Base-by-base conservation (phyloP, 2,113 vertebrate species). In the Struthio camelus region DNA sequence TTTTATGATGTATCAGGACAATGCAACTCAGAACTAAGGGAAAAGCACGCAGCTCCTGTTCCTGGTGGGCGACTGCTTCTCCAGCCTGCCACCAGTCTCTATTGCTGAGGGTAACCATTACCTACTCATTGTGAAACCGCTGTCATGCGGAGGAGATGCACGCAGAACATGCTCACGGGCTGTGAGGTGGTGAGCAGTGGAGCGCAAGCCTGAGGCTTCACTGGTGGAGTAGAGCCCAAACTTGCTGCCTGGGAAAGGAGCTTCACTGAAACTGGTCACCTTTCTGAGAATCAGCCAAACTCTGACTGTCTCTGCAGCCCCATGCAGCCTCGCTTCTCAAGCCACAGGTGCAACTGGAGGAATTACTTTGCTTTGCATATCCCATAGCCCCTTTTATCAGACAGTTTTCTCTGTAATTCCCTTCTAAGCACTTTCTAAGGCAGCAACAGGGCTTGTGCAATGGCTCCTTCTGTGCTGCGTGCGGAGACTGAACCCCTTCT, bases 341-440 rank as follows among this genome's bases (percentile, higher is more conserved):
- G 40, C 66, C 3, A 12, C 42, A 69, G 42, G 66, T 69, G 66
- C 19, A 18, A 14, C 42, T 44, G 24, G 8, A 22, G 66, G 42
- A 69, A 17, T 46, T 46, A 30, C 42, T 69, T 34, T 11, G 32
- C 44, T 48, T 70, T 24, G 53, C 40, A 34, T 23, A 9, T 17
- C 44, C 23, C 2, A 0, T 2, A 54, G 8, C 16, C 20, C 20
- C 2, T 2, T 15, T 38, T 9, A 4, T 10, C 30, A 19, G 23
- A 32, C 16, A 1, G 19, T 15, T 72, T 10, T 13, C 1, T 11
- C 38, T 6, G 9, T 10, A 3, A 3, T 66, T 69, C 3, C 0
- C 36, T 11, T 34, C 42, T 3, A 1, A 30, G 0, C 15, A 0
- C 20, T 0, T 10, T 4, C 54, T 20, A 56, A 0, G 62, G 66